Percentiles rank a stretch among this genome's conserved stretches.
Evolutionary conservation across 1,140 invertebrate genomes (phyloP).

Genomic region (Drosophila fuyamai): DNA sequence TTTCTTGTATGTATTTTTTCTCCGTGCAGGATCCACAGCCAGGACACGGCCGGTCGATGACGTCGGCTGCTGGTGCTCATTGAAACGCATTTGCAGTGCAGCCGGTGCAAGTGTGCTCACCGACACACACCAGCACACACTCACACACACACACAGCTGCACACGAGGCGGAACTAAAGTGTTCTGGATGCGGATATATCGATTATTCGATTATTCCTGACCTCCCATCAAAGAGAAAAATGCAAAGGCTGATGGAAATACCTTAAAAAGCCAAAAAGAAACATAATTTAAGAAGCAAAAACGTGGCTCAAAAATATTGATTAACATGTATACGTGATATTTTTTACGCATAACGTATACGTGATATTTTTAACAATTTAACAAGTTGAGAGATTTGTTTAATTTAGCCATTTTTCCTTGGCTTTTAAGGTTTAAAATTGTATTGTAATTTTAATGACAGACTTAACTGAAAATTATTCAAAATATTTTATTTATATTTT

Average conservation of each 20-base stretch:
- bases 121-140: constrained; percentile 10
- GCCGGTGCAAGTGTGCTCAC: constrained; percentile 17
- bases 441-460: too few species aligned
- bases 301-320: background rate
- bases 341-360: too few species aligned
- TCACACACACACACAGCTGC: constrained; percentile 1
- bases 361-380: too few species aligned
- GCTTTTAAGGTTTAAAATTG: too few species aligned
- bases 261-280: background rate
- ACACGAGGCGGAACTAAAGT: constrained; percentile 7
- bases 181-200: constrained; percentile 28
- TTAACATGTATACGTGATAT: too few species aligned
- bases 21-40: background rate
- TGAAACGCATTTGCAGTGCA: constrained; percentile 69
- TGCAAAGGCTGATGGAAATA: background rate
- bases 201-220: constrained; percentile 48
- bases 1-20: background rate
- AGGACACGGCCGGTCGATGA: constrained; percentile 16
- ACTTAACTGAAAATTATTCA: too few species aligned
- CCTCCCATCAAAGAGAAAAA: constrained; percentile 26
- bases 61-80: constrained; percentile 52
- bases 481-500: too few species aligned
- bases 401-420: too few species aligned
- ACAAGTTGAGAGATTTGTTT: too few species aligned
- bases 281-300: constrained; percentile 3